A percentile compares a stretch with the other conserved stretches of the same genome.
These are phyloP conservation scores for Pyrocephalus nanus DNA, from an alignment of 2,797 vertebrate species.

Conservation along the genomic window DNA sequence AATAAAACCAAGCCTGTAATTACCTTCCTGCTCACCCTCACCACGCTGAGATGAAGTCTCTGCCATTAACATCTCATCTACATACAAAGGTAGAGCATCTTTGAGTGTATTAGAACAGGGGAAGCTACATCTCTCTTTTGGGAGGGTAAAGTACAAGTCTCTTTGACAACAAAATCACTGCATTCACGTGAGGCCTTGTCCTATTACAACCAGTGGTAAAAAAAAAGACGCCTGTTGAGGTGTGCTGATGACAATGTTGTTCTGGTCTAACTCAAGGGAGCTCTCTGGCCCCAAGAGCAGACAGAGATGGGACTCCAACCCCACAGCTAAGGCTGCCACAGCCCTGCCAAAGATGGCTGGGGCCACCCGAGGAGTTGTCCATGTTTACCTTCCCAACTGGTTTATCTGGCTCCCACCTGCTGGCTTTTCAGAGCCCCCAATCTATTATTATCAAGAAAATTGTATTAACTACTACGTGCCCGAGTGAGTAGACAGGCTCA, in stretches of 20 bases:
- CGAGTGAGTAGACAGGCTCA: neutral
- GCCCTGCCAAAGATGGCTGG: neutral
- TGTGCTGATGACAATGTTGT: neutral
- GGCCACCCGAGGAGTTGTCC: neutral
- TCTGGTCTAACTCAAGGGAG: neutral
- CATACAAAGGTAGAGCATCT: neutral
- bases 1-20: slow-evolving; percentile 38
- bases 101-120: neutral
- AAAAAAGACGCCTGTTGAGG: neutral
- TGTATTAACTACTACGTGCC: neutral
- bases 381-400: neutral
- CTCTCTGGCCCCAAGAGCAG: neutral
- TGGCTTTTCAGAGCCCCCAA: neutral
- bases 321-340: neutral
- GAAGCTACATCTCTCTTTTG: neutral
- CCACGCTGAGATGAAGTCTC: neutral
- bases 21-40: slow-evolving; percentile 21
- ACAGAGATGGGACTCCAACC: neutral
- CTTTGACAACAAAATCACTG: neutral
- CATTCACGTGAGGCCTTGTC: neutral
- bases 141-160: neutral
- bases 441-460: slow-evolving; percentile 8
- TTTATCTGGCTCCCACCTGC: slow-evolving; percentile 21
- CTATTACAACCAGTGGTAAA: neutral
- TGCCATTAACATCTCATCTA: neutral